A percentile compares a stretch with the other conserved stretches of the same genome.
phyloP scores from a whole-genome alignment of 2,113 vertebrate genomes.

The Riparia riparia region DNA sequence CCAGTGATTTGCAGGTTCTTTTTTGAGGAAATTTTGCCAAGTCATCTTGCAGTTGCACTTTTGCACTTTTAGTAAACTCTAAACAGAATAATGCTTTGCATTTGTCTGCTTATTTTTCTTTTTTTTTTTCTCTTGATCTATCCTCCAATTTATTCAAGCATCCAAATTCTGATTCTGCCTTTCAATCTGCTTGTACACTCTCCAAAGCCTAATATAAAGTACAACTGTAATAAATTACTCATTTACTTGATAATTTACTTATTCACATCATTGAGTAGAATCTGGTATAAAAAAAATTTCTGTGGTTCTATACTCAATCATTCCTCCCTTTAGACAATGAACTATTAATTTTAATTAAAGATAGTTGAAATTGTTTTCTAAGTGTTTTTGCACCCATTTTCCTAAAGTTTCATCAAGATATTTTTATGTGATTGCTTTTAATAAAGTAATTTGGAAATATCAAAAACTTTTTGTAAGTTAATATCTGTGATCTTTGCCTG shows the following conservation, averaged over 20 bases:
- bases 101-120: not conserved
- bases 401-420: not conserved
- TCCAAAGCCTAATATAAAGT: not conserved
- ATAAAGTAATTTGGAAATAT: not conserved
- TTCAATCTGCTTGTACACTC: not conserved
- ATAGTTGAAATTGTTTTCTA: not conserved
- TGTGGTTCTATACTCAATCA: not conserved
- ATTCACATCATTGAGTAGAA: not conserved
- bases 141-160: not conserved
- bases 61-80: not conserved
- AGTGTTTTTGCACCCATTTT: not conserved
- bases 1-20: not conserved
- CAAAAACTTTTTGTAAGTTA: not conserved
- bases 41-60: not conserved
- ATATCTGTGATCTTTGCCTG: not conserved
- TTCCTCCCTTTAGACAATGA: not conserved
- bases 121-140: not conserved
- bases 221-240: not conserved
- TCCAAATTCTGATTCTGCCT: not conserved
- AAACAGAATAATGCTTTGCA: not conserved
- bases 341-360: not conserved
- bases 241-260: not conserved
- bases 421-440: not conserved
- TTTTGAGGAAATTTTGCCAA: not conserved
- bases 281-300: not conserved